phyloP scores from a whole-genome alignment of 2,888 invertebrate genomes.

The Cacoxenus indagator region DNA sequence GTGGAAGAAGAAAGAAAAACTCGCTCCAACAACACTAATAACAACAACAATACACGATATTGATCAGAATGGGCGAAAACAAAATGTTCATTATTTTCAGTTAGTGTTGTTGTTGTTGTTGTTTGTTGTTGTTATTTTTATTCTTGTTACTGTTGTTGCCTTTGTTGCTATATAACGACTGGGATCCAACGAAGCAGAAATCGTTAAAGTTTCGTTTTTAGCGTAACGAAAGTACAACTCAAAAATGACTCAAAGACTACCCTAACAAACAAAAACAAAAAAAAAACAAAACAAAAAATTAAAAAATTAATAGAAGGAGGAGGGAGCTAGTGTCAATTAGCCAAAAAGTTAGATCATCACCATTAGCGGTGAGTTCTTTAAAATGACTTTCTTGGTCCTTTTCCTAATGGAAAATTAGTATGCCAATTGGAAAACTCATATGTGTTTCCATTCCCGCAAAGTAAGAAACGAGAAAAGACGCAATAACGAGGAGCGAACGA shows the following conservation, averaged over 20 bases:
- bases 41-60: constrained; percentile 42
- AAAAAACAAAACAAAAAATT: neutral
- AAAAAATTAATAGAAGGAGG: constrained; percentile 13
- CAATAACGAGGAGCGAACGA: neutral
- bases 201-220: constrained; percentile 17
- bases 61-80: constrained; percentile 35
- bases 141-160: constrained; percentile 12
- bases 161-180: constrained; percentile 13
- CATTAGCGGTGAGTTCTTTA: neutral
- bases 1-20: constrained; percentile 16
- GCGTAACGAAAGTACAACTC: constrained; percentile 28
- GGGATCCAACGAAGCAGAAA: constrained; percentile 51
- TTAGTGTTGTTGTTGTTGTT: constrained; percentile 13
- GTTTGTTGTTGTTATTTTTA: neutral
- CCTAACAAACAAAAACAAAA: constrained; percentile 14
- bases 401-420: neutral
- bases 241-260: constrained; percentile 22
- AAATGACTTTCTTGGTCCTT: neutral
- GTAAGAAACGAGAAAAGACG: neutral
- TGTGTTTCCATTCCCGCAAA: neutral
- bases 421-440: neutral
- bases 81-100: constrained; percentile 45
- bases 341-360: constrained; percentile 11
- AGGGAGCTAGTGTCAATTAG: constrained; percentile 36
- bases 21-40: constrained; percentile 20